Evolutionary conservation across 2,113 vertebrate genomes (phyloP), one percentile per base, ranked within the genome.

Genomic region (Serinus canaria): DNA sequence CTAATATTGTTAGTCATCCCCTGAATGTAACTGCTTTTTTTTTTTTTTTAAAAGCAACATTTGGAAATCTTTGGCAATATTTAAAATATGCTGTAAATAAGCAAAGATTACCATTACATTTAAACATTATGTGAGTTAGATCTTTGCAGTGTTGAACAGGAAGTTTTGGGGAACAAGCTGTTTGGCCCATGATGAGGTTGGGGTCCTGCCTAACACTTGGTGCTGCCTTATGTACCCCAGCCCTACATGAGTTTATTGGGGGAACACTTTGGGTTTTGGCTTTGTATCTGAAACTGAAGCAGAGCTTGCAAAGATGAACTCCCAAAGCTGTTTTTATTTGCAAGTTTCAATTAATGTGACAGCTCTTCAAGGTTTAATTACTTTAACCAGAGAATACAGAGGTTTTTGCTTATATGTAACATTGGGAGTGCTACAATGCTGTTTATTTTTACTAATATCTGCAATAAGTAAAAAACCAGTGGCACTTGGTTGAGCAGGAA

Each of bases 1-100:
- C 50, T 77, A 47, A 83, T 60, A 76, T 49, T 94, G 43, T 94
- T 95, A 86, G 89, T 94, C 93, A 92, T 58, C 87, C 87, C 33
- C 7, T 35, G 4, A 77, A 68, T 79, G 18, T 37, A 62, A 35
- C 52, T 53, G 74, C 56, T 79, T 83, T 70, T 83, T 58, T n/a
- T 89, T 82, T 43, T 70, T 83, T 58, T 70, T 83, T 58, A 77
- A 60, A 78, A 79, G 81, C 83, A 79, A 41, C 25, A 2, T 89
- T 96, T 97, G 46, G 39, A 81, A 89, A 55, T 69, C 35, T 47
- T 52, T 22, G 70, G 31, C 84, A 52, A 13, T 58, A 86, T 95
- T 97, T 94, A 60, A 96, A 92, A 66, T 62, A 13, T 19, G 35
- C 46, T 74, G 25, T 59, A 56, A 76, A 84, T 92, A 85, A 90